Percentiles rank a stretch among this genome's conserved stretches.
phyloP scores from a whole-genome alignment of 1,140 invertebrate species.

The Ridgeia piscesae region DNA sequence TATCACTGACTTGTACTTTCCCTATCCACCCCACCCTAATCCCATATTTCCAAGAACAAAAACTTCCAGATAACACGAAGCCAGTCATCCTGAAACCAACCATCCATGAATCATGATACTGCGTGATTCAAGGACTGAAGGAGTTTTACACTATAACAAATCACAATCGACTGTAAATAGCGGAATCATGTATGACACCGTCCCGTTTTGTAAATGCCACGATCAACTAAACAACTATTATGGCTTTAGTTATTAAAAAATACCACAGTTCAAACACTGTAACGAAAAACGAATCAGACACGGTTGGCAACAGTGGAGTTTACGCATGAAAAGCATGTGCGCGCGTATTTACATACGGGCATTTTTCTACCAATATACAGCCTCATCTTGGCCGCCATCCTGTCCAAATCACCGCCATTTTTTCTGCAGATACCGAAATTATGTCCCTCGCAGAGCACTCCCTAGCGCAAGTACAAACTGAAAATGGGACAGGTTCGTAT shows the following conservation, averaged over 20 bases:
- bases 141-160: too few species aligned
- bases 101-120: too few species aligned
- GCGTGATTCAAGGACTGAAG: too few species aligned
- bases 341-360: not conserved
- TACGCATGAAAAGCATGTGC: not conserved
- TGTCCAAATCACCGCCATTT: constrained; percentile 31
- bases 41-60: too few species aligned
- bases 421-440: constrained; percentile 23
- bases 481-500: constrained; percentile 25
- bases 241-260: not conserved
- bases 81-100: too few species aligned
- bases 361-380: not conserved
- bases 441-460: constrained; percentile 26
- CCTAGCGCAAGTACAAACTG: constrained; percentile 13
- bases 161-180: not conserved
- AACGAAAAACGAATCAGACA: not conserved
- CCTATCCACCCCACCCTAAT: too few species aligned
- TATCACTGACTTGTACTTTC: too few species aligned
- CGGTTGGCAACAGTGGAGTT: not conserved
- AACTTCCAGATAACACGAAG: too few species aligned
- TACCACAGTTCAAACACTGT: not conserved
- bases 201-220: not conserved
- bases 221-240: not conserved
- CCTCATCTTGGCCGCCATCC: constrained; percentile 2
- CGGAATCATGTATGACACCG: not conserved